Base-by-base conservation (phyloP, 2,888 invertebrate genomes). In the Conomelus anceps region DNA sequence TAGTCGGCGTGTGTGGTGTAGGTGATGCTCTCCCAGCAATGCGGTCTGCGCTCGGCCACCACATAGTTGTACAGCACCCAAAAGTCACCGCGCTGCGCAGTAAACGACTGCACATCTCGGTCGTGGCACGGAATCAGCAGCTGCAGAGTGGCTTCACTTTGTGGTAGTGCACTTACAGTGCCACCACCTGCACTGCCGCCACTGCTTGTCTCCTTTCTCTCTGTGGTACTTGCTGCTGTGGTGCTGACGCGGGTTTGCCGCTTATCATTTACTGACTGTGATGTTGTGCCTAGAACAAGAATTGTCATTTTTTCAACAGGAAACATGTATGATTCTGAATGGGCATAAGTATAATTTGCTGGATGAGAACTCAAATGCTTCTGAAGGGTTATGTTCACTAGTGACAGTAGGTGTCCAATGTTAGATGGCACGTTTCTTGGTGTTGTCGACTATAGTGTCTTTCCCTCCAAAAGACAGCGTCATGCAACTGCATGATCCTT, bases 1-100 rank as follows among this genome's bases (percentile, higher is more conserved):
- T 96, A 97, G 92, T 98, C 98, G 4, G 97, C 98, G 93, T 98
- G 98, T 20, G 98, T 98, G 41, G 98, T 98, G 92, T 98, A 98
- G 0, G 98, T 98, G 91, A 98, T 95, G 91, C 96, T 96, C 93
- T 98, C 97, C 93, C 97, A 96, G 93, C 98, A 98, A 92, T 90
- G 91, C 90, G 91, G 92, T 87, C 90, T 90, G 91, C 93, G 93
- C 90, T 96, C 96, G 90, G 97, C 97, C 84, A 95, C 95, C 91
- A 98, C 95, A 93, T 96, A 98, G 94, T 98, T 98, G 93, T 97
- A 96, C 90, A 98, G 94, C 92, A 98, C 97, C 98, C 98, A 98
- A 93, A 96, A 98, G 92, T 96, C 96, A 22, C 97, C 97, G 0
- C 96, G 95, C 92, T 97, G 97, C 89, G 95, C 93, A 85, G 95